Percentiles rank a stretch among this genome's conserved stretches.
Evolutionary conservation across 1,140 invertebrate genomes (phyloP).

Genomic region (Drosophila ambigua): DNA sequence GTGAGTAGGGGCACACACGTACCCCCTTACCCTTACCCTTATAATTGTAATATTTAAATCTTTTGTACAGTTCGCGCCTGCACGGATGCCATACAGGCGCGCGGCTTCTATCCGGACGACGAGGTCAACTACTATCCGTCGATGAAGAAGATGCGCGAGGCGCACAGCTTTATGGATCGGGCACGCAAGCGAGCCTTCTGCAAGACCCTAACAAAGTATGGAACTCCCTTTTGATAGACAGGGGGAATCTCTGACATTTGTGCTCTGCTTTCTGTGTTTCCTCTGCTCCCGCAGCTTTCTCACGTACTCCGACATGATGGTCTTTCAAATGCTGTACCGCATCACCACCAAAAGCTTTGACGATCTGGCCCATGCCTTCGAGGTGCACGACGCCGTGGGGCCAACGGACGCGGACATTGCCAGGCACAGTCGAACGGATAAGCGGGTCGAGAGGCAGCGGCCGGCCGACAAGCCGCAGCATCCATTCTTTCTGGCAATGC

Average conservation of each 20-base stretch:
- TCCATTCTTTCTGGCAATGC: conserved; percentile 76
- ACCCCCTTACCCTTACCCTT: neutral
- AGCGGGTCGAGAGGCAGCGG: conserved; percentile 48
- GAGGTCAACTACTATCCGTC: conserved; percentile 85
- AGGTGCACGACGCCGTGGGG: conserved; percentile 56
- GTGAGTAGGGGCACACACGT: conserved; percentile 57
- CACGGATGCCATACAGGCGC: conserved; percentile 88
- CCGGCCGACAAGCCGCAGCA: conserved; percentile 62
- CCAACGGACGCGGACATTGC: conserved; percentile 56
- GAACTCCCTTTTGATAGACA: no score
- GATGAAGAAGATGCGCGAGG: conserved; percentile 85
- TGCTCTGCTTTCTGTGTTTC: neutral
- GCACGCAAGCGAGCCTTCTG: conserved; percentile 91
- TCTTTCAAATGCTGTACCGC: conserved; percentile 67
- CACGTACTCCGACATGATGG: conserved; percentile 67
- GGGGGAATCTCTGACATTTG: no score
- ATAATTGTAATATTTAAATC: neutral
- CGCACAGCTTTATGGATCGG: conserved; percentile 93
- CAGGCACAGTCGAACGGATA: conserved; percentile 42
- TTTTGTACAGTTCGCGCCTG: conserved; percentile 86
- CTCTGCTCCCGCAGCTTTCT: conserved; percentile 56
- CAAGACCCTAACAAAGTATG: conserved; percentile 87
- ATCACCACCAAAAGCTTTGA: conserved; percentile 67
- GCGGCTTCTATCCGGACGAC: conserved; percentile 90
- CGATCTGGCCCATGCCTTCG: conserved; percentile 55